Conservation (phyloP, 2,888 invertebrate genomes). For the Trachelus iudaicus region DNA sequence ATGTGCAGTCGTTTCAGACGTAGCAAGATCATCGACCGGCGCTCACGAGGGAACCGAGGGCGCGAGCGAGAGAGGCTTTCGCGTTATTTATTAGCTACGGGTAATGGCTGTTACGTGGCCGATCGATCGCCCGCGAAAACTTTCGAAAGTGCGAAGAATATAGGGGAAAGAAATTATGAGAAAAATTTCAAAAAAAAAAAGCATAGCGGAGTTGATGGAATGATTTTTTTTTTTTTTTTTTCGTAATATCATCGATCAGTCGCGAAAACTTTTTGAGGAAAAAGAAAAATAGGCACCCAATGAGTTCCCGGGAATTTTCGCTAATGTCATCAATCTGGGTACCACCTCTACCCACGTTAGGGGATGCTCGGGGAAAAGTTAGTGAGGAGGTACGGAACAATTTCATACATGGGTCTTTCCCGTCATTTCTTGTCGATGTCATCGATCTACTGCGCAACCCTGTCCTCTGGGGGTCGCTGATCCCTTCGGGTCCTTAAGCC, state of each 20-base stretch:
- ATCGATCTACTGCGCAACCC: constrained; percentile 39
- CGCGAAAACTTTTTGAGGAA: neutral
- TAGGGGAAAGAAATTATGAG: neutral
- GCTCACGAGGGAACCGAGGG: neutral
- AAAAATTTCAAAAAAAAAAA: neutral
- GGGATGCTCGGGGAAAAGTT: constrained; percentile 28
- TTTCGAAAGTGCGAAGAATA: neutral
- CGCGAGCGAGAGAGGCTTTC: neutral
- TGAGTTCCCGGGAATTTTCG: constrained; percentile 1
- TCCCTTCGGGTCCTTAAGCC: constrained; percentile 46
- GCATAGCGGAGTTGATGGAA: neutral
- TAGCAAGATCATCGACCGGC: neutral
- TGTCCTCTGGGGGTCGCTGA: constrained; percentile 37
- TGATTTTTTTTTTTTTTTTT: neutral
- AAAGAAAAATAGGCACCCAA: neutral
- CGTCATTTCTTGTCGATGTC: constrained; percentile 49
- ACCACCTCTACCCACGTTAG: constrained; percentile 27
- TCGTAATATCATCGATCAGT: neutral
- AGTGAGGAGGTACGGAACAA: constrained; percentile 3
- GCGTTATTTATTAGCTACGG: constrained; percentile 29
- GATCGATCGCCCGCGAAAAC: constrained; percentile 32
- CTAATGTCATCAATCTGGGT: constrained; percentile 23
- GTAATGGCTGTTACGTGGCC: constrained; percentile 51
- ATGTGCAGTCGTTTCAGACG: neutral
- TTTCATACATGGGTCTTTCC: constrained; percentile 28